Evolutionary conservation across 2,888 invertebrate species (phyloP).

Genomic region (Trimorus sp.): DNA sequence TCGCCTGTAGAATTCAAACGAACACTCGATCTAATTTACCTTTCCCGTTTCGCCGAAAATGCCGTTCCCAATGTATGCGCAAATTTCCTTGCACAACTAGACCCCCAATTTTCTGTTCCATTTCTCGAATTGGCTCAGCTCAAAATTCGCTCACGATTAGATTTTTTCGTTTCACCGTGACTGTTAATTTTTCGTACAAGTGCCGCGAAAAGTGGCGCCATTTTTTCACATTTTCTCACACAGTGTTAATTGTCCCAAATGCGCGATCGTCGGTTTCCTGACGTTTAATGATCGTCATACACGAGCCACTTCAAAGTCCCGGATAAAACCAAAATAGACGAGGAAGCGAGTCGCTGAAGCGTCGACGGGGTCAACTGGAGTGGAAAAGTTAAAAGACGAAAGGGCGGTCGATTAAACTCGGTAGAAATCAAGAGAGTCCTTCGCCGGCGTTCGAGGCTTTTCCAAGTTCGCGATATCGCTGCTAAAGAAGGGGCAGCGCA

Average conservation of each 20-base stretch:
- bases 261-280: constrained; percentile 1
- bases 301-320: not conserved
- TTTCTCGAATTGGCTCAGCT: too few species aligned
- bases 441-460: constrained; percentile 67
- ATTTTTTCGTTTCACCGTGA: too few species aligned
- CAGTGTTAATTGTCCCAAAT: not conserved
- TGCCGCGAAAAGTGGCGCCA: too few species aligned
- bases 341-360: constrained; percentile 40
- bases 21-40: too few species aligned
- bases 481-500: constrained; percentile 57
- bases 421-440: constrained; percentile 69
- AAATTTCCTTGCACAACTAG: too few species aligned
- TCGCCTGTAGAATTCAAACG: too few species aligned
- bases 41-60: too few species aligned
- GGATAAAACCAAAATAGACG: constrained; percentile 47
- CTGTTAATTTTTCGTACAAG: too few species aligned
- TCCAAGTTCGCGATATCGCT: constrained; percentile 70
- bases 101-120: too few species aligned
- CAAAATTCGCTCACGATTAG: too few species aligned
- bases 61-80: too few species aligned
- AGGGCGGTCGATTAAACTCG: constrained; percentile 71
- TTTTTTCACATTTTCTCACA: too few species aligned
- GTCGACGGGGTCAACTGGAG: constrained; percentile 50
- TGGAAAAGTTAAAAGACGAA: constrained; percentile 73
- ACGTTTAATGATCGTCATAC: constrained; percentile 1